A percentile compares a stretch with the other conserved stretches of the same genome.
These are phyloP conservation scores for Diaprepes abbreviatus DNA, from an alignment of 2,888 invertebrate species.

Conservation along the genomic window DNA sequence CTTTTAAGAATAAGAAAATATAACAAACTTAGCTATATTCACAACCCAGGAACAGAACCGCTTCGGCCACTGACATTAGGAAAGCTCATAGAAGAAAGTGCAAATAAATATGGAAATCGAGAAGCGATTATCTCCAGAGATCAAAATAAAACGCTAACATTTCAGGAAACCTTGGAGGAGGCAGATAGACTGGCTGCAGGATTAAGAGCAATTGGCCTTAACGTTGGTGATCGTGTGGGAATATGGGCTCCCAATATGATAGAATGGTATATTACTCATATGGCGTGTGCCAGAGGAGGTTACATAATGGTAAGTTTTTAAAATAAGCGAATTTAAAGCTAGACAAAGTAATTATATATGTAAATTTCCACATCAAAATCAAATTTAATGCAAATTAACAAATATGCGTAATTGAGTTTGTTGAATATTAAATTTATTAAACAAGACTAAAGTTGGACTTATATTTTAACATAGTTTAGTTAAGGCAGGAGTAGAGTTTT, in stretches of 20 bases:
- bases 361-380: no score
- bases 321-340: no score
- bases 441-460: no score
- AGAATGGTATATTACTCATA: conserved; percentile 82
- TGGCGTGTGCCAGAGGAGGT: conserved; percentile 81
- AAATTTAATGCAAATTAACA: no score
- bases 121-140: conserved; percentile 72
- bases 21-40: conserved; percentile 69
- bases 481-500: no score
- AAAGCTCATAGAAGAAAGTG: conserved; percentile 70
- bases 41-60: conserved; percentile 69
- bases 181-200: conserved; percentile 81
- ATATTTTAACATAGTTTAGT: no score
- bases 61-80: conserved; percentile 72
- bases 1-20: conserved; percentile 24
- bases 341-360: no score
- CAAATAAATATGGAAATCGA: conserved; percentile 70
- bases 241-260: conserved; percentile 84
- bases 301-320: conserved; percentile 74
- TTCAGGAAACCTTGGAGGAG: conserved; percentile 67
- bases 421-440: no score
- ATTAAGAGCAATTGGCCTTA: conserved; percentile 75
- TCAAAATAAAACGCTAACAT: conserved; percentile 71
- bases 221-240: conserved; percentile 81
- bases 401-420: no score